A percentile compares a stretch with the other conserved stretches of the same genome.
These are phyloP conservation scores for Seriola dumerili DNA, from an alignment of 2,113 vertebrate genomes.

Conservation along the genomic window DNA sequence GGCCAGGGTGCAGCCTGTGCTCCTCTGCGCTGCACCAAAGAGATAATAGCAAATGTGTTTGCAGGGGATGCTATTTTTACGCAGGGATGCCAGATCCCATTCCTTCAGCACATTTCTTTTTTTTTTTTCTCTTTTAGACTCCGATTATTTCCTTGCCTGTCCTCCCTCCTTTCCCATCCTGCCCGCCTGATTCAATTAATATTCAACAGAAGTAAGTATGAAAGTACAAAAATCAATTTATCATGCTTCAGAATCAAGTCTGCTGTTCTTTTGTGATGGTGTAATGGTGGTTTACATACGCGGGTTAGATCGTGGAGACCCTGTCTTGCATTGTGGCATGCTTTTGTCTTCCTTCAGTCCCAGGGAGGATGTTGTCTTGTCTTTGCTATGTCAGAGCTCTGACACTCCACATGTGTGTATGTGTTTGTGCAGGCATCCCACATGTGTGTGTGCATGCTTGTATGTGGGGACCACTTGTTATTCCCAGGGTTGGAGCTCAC, in stretches of 20 bases:
- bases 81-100: slow-evolving; percentile 71
- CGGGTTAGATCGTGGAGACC: slow-evolving; percentile 38
- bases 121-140: slow-evolving; percentile 20
- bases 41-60: slow-evolving; percentile 82
- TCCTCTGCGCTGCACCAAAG: slow-evolving; percentile 55
- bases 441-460: slow-evolving; percentile 52
- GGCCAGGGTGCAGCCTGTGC: slow-evolving; percentile 57
- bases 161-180: slow-evolving; percentile 61
- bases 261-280: slow-evolving; percentile 66
- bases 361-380: slow-evolving; percentile 69
- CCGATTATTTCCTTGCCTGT: slow-evolving; percentile 68
- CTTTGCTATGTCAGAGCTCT: slow-evolving; percentile 65
- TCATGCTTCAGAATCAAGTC: slow-evolving; percentile 76
- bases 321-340: slow-evolving; percentile 39
- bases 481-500: slow-evolving; percentile 82
- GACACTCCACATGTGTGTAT: slow-evolving; percentile 47
- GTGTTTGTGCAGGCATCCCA: slow-evolving; percentile 62
- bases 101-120: slow-evolving; percentile 73
- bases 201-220: slow-evolving; percentile 75
- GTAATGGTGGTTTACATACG: slow-evolving; percentile 62
- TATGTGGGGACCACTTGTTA: slow-evolving; percentile 83
- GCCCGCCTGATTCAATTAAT: slow-evolving; percentile 78
- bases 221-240: slow-evolving; percentile 83
- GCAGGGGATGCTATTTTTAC: slow-evolving; percentile 82
- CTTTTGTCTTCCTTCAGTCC: slow-evolving; percentile 66